Evolutionary conservation across 2,113 vertebrate species (phyloP).

Genomic region (Parus major): DNA sequence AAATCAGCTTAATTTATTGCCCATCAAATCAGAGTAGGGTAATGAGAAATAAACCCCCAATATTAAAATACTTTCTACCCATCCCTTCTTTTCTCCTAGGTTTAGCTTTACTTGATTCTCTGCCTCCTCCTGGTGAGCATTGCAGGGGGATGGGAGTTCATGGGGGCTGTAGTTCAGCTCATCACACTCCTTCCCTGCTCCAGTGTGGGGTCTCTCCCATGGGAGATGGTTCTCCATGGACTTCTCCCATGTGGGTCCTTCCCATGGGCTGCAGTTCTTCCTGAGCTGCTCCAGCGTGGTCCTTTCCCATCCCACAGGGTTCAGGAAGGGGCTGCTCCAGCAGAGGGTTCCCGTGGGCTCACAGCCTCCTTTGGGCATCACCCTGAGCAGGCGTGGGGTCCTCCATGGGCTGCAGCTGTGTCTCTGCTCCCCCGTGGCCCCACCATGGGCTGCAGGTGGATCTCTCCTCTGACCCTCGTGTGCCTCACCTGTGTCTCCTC

Average conservation of each 20-base stretch:
- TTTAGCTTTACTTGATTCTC: rapidly evolving
- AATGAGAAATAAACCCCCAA: neutral
- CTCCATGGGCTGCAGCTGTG: neutral
- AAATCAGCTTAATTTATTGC: neutral
- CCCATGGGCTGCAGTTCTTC: neutral
- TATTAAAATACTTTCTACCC: neutral
- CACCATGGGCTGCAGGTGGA: rapidly evolving
- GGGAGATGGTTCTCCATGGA: neutral
- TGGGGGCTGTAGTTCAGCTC: neutral
- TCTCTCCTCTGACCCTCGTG: neutral
- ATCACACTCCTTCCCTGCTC: neutral
- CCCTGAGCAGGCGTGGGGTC: rapidly evolving
- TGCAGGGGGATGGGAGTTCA: neutral
- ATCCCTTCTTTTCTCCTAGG: neutral
- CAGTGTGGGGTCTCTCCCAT: neutral
- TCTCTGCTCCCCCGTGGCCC: neutral
- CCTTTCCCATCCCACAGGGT: rapidly evolving
- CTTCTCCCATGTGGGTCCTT: neutral
- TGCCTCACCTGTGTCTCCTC: neutral
- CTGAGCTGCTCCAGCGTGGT: rapidly evolving
- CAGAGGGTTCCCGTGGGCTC: rapidly evolving
- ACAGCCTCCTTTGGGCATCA: rapidly evolving
- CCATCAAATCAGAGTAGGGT: neutral
- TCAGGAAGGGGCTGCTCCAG: neutral
- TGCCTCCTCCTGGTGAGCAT: neutral